These are phyloP conservation scores for Bradypodion pumilum DNA, from an alignment of 2,797 vertebrate species.

Conservation along the genomic window DNA sequence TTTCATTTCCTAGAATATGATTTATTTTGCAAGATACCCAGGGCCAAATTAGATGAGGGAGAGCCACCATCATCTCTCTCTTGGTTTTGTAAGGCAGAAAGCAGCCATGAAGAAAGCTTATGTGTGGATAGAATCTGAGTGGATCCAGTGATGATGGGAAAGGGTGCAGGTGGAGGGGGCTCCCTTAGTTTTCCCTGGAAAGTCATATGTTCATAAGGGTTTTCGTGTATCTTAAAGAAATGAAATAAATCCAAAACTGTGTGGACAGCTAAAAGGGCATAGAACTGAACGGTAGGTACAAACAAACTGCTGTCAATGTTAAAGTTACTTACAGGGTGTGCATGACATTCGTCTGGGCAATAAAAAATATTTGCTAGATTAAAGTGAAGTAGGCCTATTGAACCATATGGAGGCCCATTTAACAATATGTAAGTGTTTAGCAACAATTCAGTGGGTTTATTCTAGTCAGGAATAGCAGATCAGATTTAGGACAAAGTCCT, in stretches of 20 bases:
- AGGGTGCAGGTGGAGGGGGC: neutral
- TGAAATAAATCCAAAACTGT: neutral
- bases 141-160: neutral
- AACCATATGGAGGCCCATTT: too few species aligned
- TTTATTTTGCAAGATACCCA: neutral
- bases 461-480: too few species aligned
- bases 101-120: neutral
- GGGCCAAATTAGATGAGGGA: neutral
- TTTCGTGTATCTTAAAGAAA: neutral
- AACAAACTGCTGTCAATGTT: too few species aligned
- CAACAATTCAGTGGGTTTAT: too few species aligned
- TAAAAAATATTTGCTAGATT: too few species aligned
- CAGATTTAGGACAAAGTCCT: too few species aligned
- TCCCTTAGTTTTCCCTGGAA: too few species aligned
- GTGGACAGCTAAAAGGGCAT: neutral
- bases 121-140: neutral
- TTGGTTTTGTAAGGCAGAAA: neutral
- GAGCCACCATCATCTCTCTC: neutral
- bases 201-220: neutral
- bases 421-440: too few species aligned
- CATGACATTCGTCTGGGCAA: too few species aligned
- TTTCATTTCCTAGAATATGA: neutral
- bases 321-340: too few species aligned
- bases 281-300: too few species aligned
- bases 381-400: too few species aligned